Conservation (phyloP, 2,797 vertebrate genomes). For the Platalea minor region DNA sequence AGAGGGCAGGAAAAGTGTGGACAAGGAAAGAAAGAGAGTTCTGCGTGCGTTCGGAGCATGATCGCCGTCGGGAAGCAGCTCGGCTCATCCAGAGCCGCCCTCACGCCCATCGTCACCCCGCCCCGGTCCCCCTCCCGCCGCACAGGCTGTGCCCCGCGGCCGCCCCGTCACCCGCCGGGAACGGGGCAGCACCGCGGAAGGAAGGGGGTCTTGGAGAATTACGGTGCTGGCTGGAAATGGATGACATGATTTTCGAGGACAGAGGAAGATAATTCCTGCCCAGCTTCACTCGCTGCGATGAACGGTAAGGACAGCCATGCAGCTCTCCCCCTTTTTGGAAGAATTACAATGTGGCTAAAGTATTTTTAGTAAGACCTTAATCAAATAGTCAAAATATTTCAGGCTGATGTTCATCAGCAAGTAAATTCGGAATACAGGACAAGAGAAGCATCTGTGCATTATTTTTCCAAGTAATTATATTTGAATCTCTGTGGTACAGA, state of each 20-base stretch:
- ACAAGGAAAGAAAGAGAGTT: neutral
- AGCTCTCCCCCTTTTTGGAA: neutral
- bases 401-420: conserved; percentile 17
- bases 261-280: neutral
- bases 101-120: rapidly evolving
- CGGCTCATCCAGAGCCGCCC: neutral
- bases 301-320: neutral
- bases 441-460: conserved; percentile 37
- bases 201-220: rapidly evolving
- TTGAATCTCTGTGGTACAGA: neutral
- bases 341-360: neutral
- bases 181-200: rapidly evolving
- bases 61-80: neutral
- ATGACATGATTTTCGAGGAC: neutral
- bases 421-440: neutral
- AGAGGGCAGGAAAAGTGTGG: neutral
- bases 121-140: neutral
- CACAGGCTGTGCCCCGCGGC: neutral
- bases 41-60: rapidly evolving
- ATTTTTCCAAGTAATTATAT: conserved; percentile 39
- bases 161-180: neutral
- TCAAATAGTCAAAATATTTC: conserved; percentile 41
- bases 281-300: neutral
- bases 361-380: conserved; percentile 25
- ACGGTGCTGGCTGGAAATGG: neutral